Evolutionary conservation across 92 coral and sea anemone genomes (phyloP).

Genomic region (Hydrozoanthus gracilis): DNA sequence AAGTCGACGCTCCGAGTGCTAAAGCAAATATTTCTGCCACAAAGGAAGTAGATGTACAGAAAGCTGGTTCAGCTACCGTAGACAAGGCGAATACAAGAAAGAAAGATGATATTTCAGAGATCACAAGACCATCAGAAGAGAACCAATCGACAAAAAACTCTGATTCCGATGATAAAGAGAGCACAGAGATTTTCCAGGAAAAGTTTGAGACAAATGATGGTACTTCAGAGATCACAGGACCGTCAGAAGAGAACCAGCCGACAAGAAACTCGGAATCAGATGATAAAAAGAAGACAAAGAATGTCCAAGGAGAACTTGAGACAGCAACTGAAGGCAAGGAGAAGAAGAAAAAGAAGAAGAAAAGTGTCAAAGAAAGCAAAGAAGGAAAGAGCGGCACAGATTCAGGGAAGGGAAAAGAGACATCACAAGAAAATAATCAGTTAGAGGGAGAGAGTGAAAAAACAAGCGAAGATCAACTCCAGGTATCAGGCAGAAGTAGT

Average conservation of each 20-base stretch:
- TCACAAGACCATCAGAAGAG: neutral
- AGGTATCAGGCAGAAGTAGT: neutral
- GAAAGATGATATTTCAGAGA: neutral
- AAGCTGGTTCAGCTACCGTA: slow-evolving; percentile 1
- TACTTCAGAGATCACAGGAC: neutral
- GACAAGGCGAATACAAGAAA: neutral
- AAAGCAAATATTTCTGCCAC: neutral
- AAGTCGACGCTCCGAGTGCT: neutral
- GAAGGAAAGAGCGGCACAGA: neutral
- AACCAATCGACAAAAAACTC: neutral
- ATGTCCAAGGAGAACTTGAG: neutral
- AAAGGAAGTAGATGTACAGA: neutral
- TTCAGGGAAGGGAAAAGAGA: neutral
- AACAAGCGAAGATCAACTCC: neutral
- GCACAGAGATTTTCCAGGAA: neutral
- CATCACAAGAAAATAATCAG: neutral
- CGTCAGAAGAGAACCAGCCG: neutral
- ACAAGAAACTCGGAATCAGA: neutral
- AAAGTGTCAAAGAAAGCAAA: neutral
- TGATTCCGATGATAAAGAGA: neutral
- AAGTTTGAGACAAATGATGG: neutral
- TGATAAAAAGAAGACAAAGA: neutral
- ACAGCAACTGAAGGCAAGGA: too few species aligned
- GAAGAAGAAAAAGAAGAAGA: neutral
- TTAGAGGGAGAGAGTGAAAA: neutral